phyloP scores from a whole-genome alignment of 2,113 vertebrate species.

The Gallinago jamesoni region DNA sequence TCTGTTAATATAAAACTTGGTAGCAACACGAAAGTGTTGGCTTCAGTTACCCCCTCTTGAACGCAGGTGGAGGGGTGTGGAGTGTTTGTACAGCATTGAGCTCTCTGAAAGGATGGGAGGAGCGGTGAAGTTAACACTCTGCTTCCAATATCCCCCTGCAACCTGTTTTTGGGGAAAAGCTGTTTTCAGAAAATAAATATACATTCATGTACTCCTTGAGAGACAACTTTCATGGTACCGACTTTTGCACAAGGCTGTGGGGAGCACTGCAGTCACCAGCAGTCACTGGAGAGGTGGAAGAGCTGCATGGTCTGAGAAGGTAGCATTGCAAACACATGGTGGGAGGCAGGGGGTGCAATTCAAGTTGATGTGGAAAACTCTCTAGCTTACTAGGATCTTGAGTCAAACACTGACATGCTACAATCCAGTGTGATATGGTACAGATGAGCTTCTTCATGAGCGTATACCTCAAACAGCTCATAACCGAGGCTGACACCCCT shows the following conservation, averaged over 20 bases:
- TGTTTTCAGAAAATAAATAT: background rate
- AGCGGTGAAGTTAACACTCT: background rate
- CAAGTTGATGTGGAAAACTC: background rate
- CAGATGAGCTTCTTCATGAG: background rate
- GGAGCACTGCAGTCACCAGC: background rate
- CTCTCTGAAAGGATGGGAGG: background rate
- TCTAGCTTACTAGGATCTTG: background rate
- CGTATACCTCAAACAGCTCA: background rate
- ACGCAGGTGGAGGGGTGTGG: background rate
- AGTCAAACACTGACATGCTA: background rate
- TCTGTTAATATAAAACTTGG: background rate
- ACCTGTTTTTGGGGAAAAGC: background rate
- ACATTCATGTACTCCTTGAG: background rate
- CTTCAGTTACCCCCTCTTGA: background rate
- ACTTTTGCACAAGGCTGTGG: background rate
- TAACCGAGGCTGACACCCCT: background rate
- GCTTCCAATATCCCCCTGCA: background rate
- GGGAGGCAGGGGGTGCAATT: background rate
- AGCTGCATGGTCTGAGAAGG: background rate
- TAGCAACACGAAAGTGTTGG: background rate
- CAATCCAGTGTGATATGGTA: background rate
- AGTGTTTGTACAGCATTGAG: background rate
- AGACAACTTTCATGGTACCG: background rate
- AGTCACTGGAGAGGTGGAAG: background rate
- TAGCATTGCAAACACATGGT: background rate